These are phyloP conservation scores for Actias luna DNA, from an alignment of 2,888 invertebrate species.

Conservation along the genomic window DNA sequence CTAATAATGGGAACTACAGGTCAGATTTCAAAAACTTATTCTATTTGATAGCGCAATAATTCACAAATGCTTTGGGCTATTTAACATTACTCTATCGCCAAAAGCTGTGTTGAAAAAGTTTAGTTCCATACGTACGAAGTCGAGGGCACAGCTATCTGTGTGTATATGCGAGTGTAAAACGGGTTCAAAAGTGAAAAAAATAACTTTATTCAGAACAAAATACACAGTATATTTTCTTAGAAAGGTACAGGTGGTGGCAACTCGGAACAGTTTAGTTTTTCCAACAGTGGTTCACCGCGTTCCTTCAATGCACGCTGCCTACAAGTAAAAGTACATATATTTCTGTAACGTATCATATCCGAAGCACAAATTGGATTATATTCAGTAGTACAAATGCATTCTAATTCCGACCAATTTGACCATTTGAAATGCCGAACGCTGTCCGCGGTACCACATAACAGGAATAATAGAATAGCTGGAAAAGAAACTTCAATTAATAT, in stretches of 20 bases:
- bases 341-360: slow-evolving; percentile 38
- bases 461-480: slow-evolving; percentile 33
- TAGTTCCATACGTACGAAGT: too few species aligned
- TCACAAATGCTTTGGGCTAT: too few species aligned
- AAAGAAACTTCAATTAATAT: slow-evolving; percentile 17
- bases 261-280: slow-evolving; percentile 31
- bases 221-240: background rate
- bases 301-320: slow-evolving; percentile 29
- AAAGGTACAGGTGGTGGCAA: slow-evolving; percentile 22
- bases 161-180: background rate
- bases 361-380: slow-evolving; percentile 48
- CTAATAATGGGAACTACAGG: too few species aligned
- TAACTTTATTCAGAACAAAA: background rate
- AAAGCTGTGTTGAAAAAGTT: too few species aligned
- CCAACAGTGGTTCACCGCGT: slow-evolving; percentile 23
- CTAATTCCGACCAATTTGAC: slow-evolving; percentile 23
- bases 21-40: too few species aligned
- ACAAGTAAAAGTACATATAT: slow-evolving; percentile 43
- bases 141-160: too few species aligned
- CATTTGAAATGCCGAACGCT: slow-evolving; percentile 1
- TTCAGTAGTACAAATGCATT: slow-evolving; percentile 43
- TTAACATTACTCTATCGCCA: too few species aligned
- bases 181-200: background rate
- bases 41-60: too few species aligned
- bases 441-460: slow-evolving; percentile 17